Base-by-base conservation (phyloP, 2,797 vertebrate species). In the Sitta carolinensis region DNA sequence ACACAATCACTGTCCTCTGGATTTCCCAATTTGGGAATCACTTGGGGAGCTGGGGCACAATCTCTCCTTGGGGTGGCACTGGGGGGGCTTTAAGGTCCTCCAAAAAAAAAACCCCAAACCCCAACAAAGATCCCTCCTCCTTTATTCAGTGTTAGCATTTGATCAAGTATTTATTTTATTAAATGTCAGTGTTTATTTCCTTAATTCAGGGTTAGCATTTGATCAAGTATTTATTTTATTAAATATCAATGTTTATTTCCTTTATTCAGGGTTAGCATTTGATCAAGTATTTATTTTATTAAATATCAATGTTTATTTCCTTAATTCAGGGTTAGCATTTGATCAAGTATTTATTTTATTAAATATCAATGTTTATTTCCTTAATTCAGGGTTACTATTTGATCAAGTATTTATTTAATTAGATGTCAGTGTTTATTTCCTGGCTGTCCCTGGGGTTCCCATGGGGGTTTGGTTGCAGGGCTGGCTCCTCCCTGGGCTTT, bases 381-480 rank as follows among this genome's bases (percentile, higher is more conserved):
- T 29, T 82, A 32, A 26, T 29, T 13, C 2, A 3, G 3, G 23
- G 25, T 6, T 23, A 6, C 2, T 14, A 9, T 10, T 38, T 43
- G 5, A 20, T 19, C 10, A 11, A 40, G 40, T 40, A 40, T 40
- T 40, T 40, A 40, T 15, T 40, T 40, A 5, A 15, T 40, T 40
- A 40, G 13, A 40, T 7, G 10, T 13, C 32, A 61, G 4, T 38
- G 1, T 16, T 64, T 25, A 13, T 89, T 47, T 67, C 23, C 29
- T 32, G 16, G 4, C 7, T 45, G 40, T 58, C 9, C 0, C 23
- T 47, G 0, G 4, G 11, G 34, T 68, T 50, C 20, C 32, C 25
- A 6, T 8, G 34, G 40, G 40, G 11, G 32, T n/a, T 51, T 50
- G 26, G 22, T 10, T 58, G 88, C 61, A 10, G 34, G 29, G 52